Conservation (phyloP, 2,797 vertebrate species). For the Hypotaenidia okinawae region DNA sequence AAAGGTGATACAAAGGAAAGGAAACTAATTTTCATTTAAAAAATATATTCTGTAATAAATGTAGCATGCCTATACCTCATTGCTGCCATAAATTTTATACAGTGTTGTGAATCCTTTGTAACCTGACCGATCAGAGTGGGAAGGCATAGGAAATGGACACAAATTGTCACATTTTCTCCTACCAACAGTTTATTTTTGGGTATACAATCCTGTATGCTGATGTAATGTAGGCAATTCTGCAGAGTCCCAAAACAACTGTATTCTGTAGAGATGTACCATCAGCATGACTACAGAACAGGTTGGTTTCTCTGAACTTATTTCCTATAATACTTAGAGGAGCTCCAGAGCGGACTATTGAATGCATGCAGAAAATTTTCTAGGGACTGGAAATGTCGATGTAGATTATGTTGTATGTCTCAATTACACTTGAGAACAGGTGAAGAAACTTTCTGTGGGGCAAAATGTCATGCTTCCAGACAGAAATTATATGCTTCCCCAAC, state of each 20-base stretch:
- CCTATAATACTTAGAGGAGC: neutral
- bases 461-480: neutral
- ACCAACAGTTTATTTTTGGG: neutral
- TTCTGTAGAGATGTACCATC: neutral
- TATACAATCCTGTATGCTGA: neutral
- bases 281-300: neutral
- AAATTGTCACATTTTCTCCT: neutral
- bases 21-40: neutral
- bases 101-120: neutral
- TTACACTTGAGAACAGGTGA: neutral
- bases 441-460: neutral
- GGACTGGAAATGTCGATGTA: neutral
- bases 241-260: neutral
- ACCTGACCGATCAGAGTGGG: neutral
- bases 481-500: accelerated
- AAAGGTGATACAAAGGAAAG: neutral
- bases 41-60: neutral
- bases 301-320: neutral
- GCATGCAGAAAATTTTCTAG: neutral
- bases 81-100: neutral
- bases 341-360: neutral
- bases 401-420: neutral
- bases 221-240: neutral
- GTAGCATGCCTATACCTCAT: neutral
- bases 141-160: neutral